Percentiles rank a stretch among this genome's conserved stretches.
Conservation (phyloP, 2,113 vertebrate species). For the Gorsachius goisagi region DNA sequence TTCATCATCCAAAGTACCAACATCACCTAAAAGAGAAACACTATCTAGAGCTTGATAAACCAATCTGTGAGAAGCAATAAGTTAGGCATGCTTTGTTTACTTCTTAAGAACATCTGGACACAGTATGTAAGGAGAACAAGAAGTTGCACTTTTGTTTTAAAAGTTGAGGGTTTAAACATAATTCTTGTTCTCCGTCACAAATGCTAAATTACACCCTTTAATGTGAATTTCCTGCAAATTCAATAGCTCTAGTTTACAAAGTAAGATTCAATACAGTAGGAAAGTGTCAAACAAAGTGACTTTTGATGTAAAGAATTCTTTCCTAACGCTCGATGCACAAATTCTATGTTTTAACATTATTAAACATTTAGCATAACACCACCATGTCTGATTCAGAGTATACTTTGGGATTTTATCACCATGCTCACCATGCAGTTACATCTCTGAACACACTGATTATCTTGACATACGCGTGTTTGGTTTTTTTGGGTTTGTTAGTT, state of each 20-base stretch:
- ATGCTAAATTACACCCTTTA: background rate
- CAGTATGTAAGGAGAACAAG: background rate
- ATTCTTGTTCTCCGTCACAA: background rate
- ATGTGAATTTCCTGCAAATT: background rate
- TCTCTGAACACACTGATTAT: background rate
- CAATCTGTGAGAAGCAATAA: background rate
- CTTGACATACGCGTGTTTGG: background rate
- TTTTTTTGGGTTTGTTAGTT: too few relatives aligned
- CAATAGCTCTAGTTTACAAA: background rate
- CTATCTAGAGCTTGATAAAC: background rate
- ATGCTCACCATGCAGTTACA: background rate
- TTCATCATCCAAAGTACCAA: background rate
- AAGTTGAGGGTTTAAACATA: background rate
- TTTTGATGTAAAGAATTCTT: background rate
- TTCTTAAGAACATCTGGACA: background rate
- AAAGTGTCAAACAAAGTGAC: background rate
- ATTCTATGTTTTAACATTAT: background rate
- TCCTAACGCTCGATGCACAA: background rate
- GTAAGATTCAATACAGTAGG: background rate
- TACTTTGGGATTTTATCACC: background rate
- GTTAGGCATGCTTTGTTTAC: background rate
- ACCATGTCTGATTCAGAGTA: background rate
- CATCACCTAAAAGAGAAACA: background rate
- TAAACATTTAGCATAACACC: background rate
- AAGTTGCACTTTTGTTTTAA: background rate